Evolutionary conservation across 2,888 invertebrate genomes (phyloP), one percentile per base, ranked within the genome.

Genomic region (Agrochola lota): DNA sequence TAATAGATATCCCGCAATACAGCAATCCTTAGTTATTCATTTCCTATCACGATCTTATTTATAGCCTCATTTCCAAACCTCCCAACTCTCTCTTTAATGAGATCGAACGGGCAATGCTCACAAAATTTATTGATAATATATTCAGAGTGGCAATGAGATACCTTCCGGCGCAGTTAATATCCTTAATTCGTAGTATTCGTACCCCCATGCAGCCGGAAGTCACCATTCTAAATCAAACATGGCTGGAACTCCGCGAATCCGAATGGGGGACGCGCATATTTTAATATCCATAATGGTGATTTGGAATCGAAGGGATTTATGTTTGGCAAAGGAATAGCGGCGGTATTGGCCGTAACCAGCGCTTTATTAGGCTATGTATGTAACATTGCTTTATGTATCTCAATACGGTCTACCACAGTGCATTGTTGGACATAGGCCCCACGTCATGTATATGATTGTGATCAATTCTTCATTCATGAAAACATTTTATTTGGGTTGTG

Each of bases 211-310:
- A 90, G 90, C 91, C 94, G 95, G 95, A 95, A 95, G 95, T 95
- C 92, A 92, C 94, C 93, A 94, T 95, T 94, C 95, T 95, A 96
- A 96, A 96, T 96, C 96, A 95, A 95, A 95, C 91, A 93, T 93
- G 93, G 93, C 93, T 93, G 91, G 92, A 92, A 93, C 92, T 91
- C 87, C 85, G 91, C 88, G 91, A 92, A 91, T 92, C 91, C 85
- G 85, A 70, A 82, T 49, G 84, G 90, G 92, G 93, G 92, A 93
- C 90, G 88, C 88, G 93, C 92, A 94, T 94, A 95, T 95, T 95
- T 94, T 94, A 95, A 95, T 94, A 93, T 92, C 91, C 90, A 92
- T 93, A 87, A 84, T 84, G 85, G 85, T 78, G 86, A 85, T 85
- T 78, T 80, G 74, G 70, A 77, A 85, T 80, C 35, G 73, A 85